phyloP scores from a whole-genome alignment of 2,797 vertebrate species.

The Arremon brunneinucha region DNA sequence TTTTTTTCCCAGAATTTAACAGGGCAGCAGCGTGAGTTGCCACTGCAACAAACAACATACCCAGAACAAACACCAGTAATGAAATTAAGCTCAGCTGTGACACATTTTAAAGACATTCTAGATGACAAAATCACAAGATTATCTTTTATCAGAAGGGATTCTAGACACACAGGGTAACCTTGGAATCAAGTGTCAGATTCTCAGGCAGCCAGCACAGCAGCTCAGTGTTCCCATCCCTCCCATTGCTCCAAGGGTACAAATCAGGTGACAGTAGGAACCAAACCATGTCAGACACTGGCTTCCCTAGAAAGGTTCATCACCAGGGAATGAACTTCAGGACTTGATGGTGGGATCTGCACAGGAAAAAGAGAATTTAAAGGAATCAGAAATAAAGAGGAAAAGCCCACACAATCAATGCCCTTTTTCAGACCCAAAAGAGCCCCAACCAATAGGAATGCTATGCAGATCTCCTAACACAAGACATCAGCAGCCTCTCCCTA shows the following conservation, averaged over 20 bases:
- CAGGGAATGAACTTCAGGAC: background rate
- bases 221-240: background rate
- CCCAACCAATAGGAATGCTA: background rate
- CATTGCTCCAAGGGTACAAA: background rate
- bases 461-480: background rate
- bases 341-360: background rate
- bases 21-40: background rate
- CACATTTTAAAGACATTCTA: background rate
- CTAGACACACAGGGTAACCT: background rate
- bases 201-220: background rate
- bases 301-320: background rate
- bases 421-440: background rate
- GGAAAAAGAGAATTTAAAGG: background rate
- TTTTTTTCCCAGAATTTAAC: background rate
- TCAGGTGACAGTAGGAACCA: background rate
- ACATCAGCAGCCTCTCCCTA: background rate
- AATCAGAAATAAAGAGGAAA: background rate
- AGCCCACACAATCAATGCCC: background rate
- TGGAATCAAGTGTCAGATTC: background rate
- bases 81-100: background rate
- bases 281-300: fast-evolving
- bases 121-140: background rate
- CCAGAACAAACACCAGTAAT: background rate
- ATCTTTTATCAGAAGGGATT: background rate
- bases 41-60: background rate